A percentile compares a stretch with the other conserved stretches of the same genome.
phyloP scores from a whole-genome alignment of 2,113 vertebrate species.

The Trochalopteron elliotii region DNA sequence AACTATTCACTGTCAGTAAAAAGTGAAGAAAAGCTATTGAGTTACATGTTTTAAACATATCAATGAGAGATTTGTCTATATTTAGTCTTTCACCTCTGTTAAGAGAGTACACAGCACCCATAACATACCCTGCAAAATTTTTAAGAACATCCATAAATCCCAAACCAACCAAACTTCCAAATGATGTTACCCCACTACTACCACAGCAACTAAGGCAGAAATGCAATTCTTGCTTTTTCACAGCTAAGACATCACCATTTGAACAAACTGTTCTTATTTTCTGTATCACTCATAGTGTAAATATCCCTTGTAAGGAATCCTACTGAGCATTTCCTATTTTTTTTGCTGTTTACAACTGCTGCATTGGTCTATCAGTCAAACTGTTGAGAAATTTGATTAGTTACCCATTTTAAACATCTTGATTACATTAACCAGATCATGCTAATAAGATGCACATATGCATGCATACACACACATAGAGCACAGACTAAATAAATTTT shows the following conservation, averaged over 20 bases:
- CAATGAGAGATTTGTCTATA: background rate
- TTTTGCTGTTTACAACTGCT: background rate
- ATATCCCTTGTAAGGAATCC: background rate
- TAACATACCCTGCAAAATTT: background rate
- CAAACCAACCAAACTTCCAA: background rate
- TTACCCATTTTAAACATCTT: background rate
- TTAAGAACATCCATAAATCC: background rate
- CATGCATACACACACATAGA: background rate
- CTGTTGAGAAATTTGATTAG: background rate
- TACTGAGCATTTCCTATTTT: background rate
- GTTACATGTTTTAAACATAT: background rate
- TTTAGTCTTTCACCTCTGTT: background rate
- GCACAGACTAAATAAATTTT: background rate
- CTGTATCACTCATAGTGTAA: background rate
- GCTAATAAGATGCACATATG: background rate
- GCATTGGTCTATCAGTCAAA: background rate
- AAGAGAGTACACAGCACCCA: background rate
- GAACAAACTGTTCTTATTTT: background rate
- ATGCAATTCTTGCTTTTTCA: background rate
- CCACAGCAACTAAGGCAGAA: background rate
- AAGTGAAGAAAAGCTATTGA: background rate
- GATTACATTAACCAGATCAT: background rate
- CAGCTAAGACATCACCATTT: background rate
- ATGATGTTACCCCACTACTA: background rate
- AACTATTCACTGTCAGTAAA: background rate